Evolutionary conservation across 2,113 vertebrate species (phyloP).

Genomic region (Stigmatopora nigra): DNA sequence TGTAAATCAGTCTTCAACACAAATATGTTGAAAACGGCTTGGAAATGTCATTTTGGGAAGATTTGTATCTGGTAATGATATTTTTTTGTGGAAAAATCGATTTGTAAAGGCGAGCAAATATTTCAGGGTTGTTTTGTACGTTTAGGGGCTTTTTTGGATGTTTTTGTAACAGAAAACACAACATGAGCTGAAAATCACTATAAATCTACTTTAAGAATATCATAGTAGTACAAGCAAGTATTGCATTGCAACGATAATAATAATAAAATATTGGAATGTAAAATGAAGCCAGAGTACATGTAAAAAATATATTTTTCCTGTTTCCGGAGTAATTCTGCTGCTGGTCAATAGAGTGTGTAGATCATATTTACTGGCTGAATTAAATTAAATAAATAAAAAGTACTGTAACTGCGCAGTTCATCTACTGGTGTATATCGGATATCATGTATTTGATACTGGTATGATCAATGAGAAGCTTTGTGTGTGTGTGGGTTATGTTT

Average conservation of each 20-base stretch:
- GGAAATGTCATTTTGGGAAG: neutral
- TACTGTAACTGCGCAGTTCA: neutral
- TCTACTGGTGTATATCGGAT: conserved; percentile 3
- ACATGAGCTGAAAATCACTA: too few relatives aligned
- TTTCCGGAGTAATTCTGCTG: neutral
- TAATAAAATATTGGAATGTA: neutral
- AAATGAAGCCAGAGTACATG: neutral
- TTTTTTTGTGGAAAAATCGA: neutral
- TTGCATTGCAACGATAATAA: too few relatives aligned
- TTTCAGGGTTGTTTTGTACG: neutral
- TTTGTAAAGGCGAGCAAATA: neutral
- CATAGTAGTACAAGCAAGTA: too few relatives aligned
- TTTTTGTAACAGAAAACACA: too few relatives aligned
- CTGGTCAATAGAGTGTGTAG: neutral
- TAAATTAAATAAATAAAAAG: neutral
- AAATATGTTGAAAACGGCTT: neutral
- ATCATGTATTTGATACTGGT: conserved; percentile 16
- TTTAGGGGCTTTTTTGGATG: too few relatives aligned
- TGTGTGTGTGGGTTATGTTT: neutral
- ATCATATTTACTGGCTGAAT: conserved; percentile 5
- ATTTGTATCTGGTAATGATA: neutral
- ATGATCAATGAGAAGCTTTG: conserved; percentile 6
- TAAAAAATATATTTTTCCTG: neutral
- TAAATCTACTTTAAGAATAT: too few relatives aligned
- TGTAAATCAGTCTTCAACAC: neutral